These are phyloP conservation scores for Momotus momota DNA, from an alignment of 2,797 vertebrate species.

Conservation along the genomic window DNA sequence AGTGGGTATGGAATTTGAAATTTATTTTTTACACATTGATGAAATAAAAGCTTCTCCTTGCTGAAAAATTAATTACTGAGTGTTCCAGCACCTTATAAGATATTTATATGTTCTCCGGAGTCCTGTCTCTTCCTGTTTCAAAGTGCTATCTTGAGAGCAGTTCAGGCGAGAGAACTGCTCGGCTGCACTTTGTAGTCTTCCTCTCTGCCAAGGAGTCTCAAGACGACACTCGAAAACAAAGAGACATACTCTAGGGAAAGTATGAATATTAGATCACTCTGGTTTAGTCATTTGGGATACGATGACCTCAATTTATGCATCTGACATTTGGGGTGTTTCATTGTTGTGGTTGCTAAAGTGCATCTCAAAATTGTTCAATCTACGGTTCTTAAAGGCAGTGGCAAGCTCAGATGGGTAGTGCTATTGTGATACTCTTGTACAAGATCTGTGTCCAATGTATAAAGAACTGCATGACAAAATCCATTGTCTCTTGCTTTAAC, in stretches of 20 bases:
- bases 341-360: neutral
- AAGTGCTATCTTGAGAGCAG: constrained; percentile 61
- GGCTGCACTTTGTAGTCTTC: constrained; percentile 20
- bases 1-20: constrained; percentile 25
- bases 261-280: constrained; percentile 62
- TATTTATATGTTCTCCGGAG: constrained; percentile 72
- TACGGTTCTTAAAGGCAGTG: neutral
- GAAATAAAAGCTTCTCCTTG: constrained; percentile 73
- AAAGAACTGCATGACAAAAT: neutral
- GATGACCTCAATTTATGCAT: constrained; percentile 19
- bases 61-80: constrained; percentile 77
- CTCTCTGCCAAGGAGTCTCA: constrained; percentile 55
- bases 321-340: neutral
- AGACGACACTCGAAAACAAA: constrained; percentile 37
- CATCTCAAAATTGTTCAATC: neutral
- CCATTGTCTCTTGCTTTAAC: neutral
- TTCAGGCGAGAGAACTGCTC: constrained; percentile 49
- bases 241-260: constrained; percentile 22
- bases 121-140: constrained; percentile 60
- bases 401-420: neutral
- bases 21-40: constrained; percentile 49
- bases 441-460: neutral
- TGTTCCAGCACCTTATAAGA: constrained; percentile 75
- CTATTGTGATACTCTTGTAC: neutral
- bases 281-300: constrained; percentile 29